These are phyloP conservation scores for Ostrea denselamellosa DNA, from an alignment of 1,140 invertebrate genomes.

Conservation along the genomic window DNA sequence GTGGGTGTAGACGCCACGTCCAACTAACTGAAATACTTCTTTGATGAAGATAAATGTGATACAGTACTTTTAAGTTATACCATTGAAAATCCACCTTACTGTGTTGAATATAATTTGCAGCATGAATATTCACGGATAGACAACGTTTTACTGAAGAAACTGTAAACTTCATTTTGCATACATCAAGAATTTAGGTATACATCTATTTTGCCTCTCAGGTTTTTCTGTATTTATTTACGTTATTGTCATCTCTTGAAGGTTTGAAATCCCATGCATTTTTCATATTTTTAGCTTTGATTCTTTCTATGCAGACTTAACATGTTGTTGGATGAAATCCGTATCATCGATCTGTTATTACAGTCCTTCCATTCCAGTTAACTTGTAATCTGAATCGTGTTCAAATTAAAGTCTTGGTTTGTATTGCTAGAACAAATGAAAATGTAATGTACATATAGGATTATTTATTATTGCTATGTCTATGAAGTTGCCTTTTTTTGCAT, in stretches of 20 bases:
- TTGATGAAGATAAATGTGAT: not conserved
- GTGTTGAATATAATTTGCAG: not conserved
- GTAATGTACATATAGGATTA: not conserved
- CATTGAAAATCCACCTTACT: not conserved
- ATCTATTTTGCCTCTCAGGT: not conserved
- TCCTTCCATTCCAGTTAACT: too few relatives aligned
- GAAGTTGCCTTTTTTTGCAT: not conserved
- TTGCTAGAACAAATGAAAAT: not conserved
- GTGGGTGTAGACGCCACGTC: conserved; percentile 41
- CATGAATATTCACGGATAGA: not conserved
- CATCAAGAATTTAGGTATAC: not conserved
- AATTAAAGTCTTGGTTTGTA: not conserved
- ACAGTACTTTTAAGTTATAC: not conserved
- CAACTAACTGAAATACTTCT: conserved; percentile 23
- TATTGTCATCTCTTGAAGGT: not conserved
- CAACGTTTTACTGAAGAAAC: not conserved
- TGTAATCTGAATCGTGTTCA: too few relatives aligned
- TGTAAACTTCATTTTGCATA: not conserved
- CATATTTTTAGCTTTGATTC: not conserved
- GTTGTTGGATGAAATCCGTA: not conserved
- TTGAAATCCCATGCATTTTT: conserved; percentile 5
- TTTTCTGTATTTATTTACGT: not conserved
- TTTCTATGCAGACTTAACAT: not conserved
- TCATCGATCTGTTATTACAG: too few relatives aligned
- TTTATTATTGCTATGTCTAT: not conserved